A percentile compares a stretch with the other conserved stretches of the same genome.
Evolutionary conservation across 2,797 vertebrate genomes (phyloP).

Genomic region (Poecile montanus): DNA sequence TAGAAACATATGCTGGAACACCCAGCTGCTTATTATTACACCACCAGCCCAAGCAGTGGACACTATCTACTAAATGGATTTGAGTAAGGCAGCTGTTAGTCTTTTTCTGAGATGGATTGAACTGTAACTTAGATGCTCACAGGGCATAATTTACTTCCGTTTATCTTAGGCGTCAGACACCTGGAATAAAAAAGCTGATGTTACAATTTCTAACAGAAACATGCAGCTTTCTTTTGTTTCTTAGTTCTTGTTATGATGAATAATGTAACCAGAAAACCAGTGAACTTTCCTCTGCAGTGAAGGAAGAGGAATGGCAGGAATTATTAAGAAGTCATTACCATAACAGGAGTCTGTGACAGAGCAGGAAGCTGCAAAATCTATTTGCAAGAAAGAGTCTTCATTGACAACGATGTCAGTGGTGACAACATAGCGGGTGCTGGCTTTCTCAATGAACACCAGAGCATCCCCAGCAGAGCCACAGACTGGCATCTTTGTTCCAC

Average conservation of each 20-base stretch:
- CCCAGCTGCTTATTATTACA: background rate
- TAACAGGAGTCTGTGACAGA: slow-evolving; percentile 98
- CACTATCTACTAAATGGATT: background rate
- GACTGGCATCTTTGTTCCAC: slow-evolving; percentile 96
- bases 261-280: background rate
- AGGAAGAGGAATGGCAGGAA: background rate
- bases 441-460: slow-evolving; percentile 98
- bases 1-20: background rate
- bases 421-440: slow-evolving; percentile 94
- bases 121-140: background rate
- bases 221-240: background rate
- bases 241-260: background rate
- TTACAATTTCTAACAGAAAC: background rate
- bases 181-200: background rate
- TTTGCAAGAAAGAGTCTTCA: slow-evolving; percentile 94
- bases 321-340: slow-evolving; percentile 77
- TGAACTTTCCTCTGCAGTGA: background rate
- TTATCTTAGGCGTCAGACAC: background rate
- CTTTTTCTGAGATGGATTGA: background rate
- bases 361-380: slow-evolving; percentile 98
- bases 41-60: background rate
- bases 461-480: slow-evolving; percentile 95
- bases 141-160: background rate
- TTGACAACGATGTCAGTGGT: slow-evolving; percentile 95
- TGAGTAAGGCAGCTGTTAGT: background rate